Evolutionary conservation across 2,797 vertebrate species (phyloP).

Genomic region (Oryzias sinensis): DNA sequence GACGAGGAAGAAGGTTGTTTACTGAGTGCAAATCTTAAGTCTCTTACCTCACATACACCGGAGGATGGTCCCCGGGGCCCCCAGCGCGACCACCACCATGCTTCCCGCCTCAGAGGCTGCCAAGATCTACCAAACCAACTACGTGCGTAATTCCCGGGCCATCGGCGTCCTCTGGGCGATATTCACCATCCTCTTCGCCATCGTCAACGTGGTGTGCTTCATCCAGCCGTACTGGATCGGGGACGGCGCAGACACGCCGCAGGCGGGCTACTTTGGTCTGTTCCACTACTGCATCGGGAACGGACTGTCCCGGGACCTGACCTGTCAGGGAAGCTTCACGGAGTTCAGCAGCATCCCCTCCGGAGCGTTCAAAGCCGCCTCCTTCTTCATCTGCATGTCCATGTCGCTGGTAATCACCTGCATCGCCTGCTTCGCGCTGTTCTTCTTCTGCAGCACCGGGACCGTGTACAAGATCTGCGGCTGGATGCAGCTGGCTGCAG

Average conservation of each 20-base stretch:
- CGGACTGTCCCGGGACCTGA: conserved; percentile 91
- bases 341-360: conserved; percentile 96
- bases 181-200: conserved; percentile 98
- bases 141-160: conserved; percentile 96
- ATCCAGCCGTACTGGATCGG: conserved; percentile 99
- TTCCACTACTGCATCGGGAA: conserved; percentile 98
- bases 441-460: conserved; percentile 99
- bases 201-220: conserved; percentile 98
- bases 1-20: conserved; percentile 36
- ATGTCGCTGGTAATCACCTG: conserved; percentile 95
- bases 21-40: conserved; percentile 26
- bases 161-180: conserved; percentile 99
- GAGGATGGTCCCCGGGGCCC: conserved; percentile 80
- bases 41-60: conserved; percentile 13
- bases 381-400: conserved; percentile 97
- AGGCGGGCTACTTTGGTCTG: conserved; percentile 97
- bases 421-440: conserved; percentile 95
- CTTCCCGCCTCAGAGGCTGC: conserved; percentile 95
- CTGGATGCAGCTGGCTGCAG: conserved; percentile 98
- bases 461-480: conserved; percentile 99
- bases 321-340: conserved; percentile 93
- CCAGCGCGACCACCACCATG: conserved; percentile 81
- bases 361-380: conserved; percentile 95
- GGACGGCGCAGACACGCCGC: conserved; percentile 93
- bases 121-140: conserved; percentile 98